These are phyloP conservation scores for Orientallactaga sibirica DNA, from an alignment of 2,797 vertebrate genomes.

Conservation along the genomic window DNA sequence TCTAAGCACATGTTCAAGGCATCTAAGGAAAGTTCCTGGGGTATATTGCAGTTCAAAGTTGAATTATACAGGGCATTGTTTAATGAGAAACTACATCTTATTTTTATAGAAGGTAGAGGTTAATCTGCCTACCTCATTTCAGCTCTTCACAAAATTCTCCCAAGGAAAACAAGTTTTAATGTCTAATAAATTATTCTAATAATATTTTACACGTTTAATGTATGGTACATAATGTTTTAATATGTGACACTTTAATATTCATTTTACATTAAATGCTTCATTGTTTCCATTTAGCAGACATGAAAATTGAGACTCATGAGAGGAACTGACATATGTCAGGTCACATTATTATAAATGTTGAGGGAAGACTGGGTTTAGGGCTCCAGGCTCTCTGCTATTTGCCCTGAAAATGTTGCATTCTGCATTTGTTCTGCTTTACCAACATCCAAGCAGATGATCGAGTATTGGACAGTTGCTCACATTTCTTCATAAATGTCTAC, in stretches of 20 bases:
- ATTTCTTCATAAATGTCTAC: not conserved
- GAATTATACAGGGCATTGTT: not conserved
- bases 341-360: not conserved
- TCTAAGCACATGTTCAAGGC: not conserved
- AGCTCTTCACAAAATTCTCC: not conserved
- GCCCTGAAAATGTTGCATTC: not conserved
- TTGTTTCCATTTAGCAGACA: not conserved
- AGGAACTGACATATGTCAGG: not conserved
- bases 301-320: not conserved
- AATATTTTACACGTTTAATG: not conserved
- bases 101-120: not conserved
- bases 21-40: not conserved
- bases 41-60: not conserved
- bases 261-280: not conserved
- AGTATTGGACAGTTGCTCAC: not conserved
- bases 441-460: not conserved
- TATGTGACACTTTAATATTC: not conserved
- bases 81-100: conserved; percentile 10
- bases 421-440: not conserved
- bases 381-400: not conserved
- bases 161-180: conserved; percentile 20
- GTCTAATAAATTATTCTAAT: not conserved
- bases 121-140: not conserved
- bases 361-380: not conserved
- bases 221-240: not conserved